phyloP scores from a whole-genome alignment of 1,140 invertebrate species.

The Drosophila grimshawi region DNA sequence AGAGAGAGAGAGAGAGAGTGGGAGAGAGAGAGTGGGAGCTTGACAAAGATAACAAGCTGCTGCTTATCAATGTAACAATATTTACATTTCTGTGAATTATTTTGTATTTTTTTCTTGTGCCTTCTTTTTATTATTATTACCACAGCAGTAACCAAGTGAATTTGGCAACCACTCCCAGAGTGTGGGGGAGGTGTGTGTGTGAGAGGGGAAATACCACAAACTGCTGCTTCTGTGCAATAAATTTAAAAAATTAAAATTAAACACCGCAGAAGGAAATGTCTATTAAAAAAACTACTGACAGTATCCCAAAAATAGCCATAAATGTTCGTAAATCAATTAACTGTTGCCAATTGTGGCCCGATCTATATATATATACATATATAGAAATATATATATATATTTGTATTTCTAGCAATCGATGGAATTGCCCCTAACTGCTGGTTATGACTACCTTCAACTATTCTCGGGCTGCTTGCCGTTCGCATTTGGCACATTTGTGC shows the following conservation, averaged over 20 bases:
- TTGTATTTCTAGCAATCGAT: background rate
- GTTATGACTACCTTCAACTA: slow-evolving; percentile 1
- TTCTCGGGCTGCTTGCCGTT: slow-evolving; percentile 8
- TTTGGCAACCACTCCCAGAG: slow-evolving; percentile 26
- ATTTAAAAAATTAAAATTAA: slow-evolving; percentile 51
- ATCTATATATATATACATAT: background rate
- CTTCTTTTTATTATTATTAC: slow-evolving; percentile 39
- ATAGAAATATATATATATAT: background rate
- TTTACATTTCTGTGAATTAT: slow-evolving; percentile 80
- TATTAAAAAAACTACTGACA: slow-evolving; percentile 56
- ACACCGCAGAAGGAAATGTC: background rate
- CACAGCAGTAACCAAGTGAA: slow-evolving; percentile 29
- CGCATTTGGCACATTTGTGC: slow-evolving; percentile 10
- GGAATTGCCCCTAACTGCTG: slow-evolving; percentile 12
- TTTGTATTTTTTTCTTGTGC: slow-evolving; percentile 29
- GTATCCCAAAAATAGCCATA: slow-evolving; percentile 67
- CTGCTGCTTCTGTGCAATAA: slow-evolving; percentile 24
- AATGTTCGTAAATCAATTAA: slow-evolving; percentile 77
- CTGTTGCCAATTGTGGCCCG: slow-evolving; percentile 28
- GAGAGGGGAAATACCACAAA: background rate
- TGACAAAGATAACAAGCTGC: slow-evolving; percentile 49
- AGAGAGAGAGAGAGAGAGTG: slow-evolving; percentile 22
- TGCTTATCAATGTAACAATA: slow-evolving; percentile 82
- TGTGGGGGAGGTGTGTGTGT: slow-evolving; percentile 1
- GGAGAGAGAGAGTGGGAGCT: slow-evolving; percentile 27